A percentile compares a stretch with the other conserved stretches of the same genome.
Conservation (phyloP, 1,140 invertebrate genomes). For the Apis cerana region DNA sequence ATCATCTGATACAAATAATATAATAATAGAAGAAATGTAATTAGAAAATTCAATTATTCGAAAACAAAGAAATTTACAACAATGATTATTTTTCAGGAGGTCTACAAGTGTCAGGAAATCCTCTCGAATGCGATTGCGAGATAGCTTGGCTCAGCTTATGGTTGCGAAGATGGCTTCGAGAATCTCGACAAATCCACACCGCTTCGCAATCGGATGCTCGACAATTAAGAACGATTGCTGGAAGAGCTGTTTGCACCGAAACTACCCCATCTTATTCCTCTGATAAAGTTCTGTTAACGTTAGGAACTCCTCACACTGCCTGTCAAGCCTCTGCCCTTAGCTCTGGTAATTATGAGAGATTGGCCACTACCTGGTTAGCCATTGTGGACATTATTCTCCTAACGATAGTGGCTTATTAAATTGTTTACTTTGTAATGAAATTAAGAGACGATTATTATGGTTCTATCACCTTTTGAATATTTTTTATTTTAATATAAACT, state of each 20-base stretch:
- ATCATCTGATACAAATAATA: not conserved
- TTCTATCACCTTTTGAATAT: not conserved
- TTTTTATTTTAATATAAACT: not conserved
- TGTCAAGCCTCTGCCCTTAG: conserved; percentile 83
- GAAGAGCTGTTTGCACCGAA: conserved; percentile 78
- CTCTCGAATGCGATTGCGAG: conserved; percentile 92
- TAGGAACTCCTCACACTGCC: conserved; percentile 82
- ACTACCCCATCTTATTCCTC: conserved; percentile 79
- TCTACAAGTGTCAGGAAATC: conserved; percentile 90
- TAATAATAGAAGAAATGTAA: not conserved
- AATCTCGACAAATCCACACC: conserved; percentile 88
- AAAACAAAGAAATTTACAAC: not conserved
- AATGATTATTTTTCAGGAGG: conserved; percentile 85
- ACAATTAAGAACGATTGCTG: conserved; percentile 76
- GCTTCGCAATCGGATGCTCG: conserved; percentile 81
- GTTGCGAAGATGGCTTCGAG: conserved; percentile 91
- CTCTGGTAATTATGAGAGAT: conserved; percentile 73
- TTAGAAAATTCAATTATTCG: not conserved
- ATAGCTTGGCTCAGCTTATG: conserved; percentile 94
- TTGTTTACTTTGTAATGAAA: not conserved
- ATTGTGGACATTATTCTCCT: conserved; percentile 70
- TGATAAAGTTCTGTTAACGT: conserved; percentile 76
- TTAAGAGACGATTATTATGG: not conserved
- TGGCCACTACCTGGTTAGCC: conserved; percentile 69
- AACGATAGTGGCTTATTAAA: conserved; percentile 69